phyloP scores from a whole-genome alignment of 1,140 invertebrate genomes.

The Hyles euphorbiae region DNA sequence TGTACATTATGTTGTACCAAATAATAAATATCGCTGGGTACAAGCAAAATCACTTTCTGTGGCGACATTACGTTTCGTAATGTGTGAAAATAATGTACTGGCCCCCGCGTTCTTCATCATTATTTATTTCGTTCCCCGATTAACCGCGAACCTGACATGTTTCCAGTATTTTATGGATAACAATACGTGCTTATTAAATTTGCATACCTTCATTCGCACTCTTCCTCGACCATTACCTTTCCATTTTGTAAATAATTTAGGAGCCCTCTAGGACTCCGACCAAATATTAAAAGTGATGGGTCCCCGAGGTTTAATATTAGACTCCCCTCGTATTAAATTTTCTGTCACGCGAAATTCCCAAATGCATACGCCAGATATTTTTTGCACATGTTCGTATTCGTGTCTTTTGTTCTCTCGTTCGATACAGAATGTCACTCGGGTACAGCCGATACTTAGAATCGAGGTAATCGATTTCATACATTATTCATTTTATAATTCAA shows the following conservation, averaged over 20 bases:
- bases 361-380: slow-evolving; percentile 73
- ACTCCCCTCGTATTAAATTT: slow-evolving; percentile 75
- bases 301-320: slow-evolving; percentile 74
- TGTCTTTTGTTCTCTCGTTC: slow-evolving; percentile 61
- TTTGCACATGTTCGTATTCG: slow-evolving; percentile 75
- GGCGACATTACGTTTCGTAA: slow-evolving; percentile 20
- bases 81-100: slow-evolving; percentile 33
- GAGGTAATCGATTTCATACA: no score
- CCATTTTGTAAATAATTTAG: slow-evolving; percentile 75
- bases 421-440: slow-evolving; percentile 64
- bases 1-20: slow-evolving; percentile 3
- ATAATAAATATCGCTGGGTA: slow-evolving; percentile 44
- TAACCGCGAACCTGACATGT: slow-evolving; percentile 37
- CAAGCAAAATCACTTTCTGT: slow-evolving; percentile 45
- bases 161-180: slow-evolving; percentile 39
- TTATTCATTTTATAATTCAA: no score
- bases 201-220: slow-evolving; percentile 73
- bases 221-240: slow-evolving; percentile 71
- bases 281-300: slow-evolving; percentile 75
- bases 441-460: background rate
- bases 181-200: slow-evolving; percentile 72
- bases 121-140: slow-evolving; percentile 14
- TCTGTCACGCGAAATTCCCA: slow-evolving; percentile 73
- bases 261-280: slow-evolving; percentile 65
- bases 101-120: slow-evolving; percentile 49